Evolutionary conservation across 30 jellyfish, hydroid and myxozoan genomes (phyloP).

Genomic region (Mastigias papua): DNA sequence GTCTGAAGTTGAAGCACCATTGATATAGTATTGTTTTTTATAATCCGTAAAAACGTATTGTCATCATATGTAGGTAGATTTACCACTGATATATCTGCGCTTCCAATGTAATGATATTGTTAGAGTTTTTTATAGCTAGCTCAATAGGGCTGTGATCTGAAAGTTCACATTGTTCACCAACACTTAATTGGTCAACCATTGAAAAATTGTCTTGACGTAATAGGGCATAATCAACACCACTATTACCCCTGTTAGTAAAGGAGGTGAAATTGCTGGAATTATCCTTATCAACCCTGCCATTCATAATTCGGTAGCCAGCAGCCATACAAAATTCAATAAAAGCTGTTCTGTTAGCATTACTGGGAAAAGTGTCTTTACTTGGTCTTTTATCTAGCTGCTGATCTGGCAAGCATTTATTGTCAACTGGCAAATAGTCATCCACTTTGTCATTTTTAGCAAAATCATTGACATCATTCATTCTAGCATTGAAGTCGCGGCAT

Average conservation of each 20-base stretch:
- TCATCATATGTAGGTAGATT: constrained; percentile 3
- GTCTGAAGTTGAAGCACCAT: not conserved
- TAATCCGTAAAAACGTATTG: not conserved
- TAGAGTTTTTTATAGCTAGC: not conserved
- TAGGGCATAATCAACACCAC: constrained; percentile 29
- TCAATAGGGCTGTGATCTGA: constrained; percentile 30
- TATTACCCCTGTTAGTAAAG: constrained; percentile 7
- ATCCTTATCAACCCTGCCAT: constrained; percentile 25
- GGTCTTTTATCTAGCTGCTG: not conserved
- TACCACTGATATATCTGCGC: constrained; percentile 2
- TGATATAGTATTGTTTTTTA: not conserved
- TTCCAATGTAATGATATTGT: not conserved
- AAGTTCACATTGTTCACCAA: constrained; percentile 5
- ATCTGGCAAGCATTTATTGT: constrained; percentile 26
- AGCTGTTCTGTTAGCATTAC: constrained; percentile 36
- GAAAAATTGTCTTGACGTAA: constrained; percentile 15
- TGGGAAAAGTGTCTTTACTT: constrained; percentile 4
- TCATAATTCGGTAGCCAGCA: constrained; percentile 5
- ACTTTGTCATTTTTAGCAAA: constrained; percentile 19
- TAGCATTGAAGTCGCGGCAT: constrained; percentile 41
- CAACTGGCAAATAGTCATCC: constrained; percentile 51
- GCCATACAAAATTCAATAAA: constrained; percentile 28
- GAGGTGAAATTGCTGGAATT: constrained; percentile 33
- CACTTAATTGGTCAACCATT: constrained; percentile 8
- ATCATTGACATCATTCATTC: constrained; percentile 27